These are phyloP conservation scores for Erebia palarica DNA, from an alignment of 2,888 invertebrate genomes.

Conservation along the genomic window DNA sequence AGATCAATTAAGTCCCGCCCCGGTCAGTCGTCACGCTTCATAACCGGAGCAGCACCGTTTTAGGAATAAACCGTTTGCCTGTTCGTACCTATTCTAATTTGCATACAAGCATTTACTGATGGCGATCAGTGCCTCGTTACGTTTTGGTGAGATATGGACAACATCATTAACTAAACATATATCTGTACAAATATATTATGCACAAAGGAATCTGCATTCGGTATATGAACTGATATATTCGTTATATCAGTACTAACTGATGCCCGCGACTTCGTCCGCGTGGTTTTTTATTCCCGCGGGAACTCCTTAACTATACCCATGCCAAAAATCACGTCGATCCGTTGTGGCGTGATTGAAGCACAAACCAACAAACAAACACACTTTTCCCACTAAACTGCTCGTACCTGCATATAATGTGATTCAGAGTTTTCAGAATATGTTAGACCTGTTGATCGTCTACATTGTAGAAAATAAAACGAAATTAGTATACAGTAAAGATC, in stretches of 20 bases:
- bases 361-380: too few species aligned
- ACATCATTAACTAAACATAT: slow-evolving; percentile 12
- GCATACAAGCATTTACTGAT: slow-evolving; percentile 59
- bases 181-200: slow-evolving; percentile 14
- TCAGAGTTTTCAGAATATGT: neutral
- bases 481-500: slow-evolving; percentile 4
- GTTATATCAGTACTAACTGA: too few species aligned
- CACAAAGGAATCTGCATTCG: neutral
- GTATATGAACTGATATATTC: neutral
- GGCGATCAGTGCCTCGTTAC: slow-evolving; percentile 20
- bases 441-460: too few species aligned
- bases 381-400: too few species aligned
- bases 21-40: slow-evolving; percentile 62
- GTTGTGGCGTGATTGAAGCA: too few species aligned
- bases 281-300: too few species aligned
- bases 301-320: too few species aligned
- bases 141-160: slow-evolving; percentile 15
- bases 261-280: too few species aligned
- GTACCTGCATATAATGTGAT: neutral
- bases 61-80: slow-evolving; percentile 63
- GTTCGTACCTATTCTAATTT: slow-evolving; percentile 58
- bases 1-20: slow-evolving; percentile 37
- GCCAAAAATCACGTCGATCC: too few species aligned
- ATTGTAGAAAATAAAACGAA: neutral
- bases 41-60: slow-evolving; percentile 70